Evolutionary conservation across 2,888 invertebrate genomes (phyloP).

Genomic region (Alloscopus bannaensis): DNA sequence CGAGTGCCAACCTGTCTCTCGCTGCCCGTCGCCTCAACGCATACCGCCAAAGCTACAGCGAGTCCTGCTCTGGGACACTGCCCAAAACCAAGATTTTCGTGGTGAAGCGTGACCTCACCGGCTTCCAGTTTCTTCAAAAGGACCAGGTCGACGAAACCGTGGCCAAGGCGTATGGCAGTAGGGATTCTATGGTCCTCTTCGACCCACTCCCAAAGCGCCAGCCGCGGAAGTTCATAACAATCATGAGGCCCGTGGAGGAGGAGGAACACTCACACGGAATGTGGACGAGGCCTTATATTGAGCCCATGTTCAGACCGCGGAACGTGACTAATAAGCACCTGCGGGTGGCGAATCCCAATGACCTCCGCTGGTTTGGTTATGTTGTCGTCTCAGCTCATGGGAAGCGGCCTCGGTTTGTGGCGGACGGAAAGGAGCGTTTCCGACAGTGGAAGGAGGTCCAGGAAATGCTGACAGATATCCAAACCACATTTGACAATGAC

Average conservation of each 20-base stretch:
- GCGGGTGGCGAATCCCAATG: slow-evolving; percentile 55
- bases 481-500: too few relatives aligned
- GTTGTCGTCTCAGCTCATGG: slow-evolving; percentile 58
- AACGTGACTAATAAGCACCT: slow-evolving; percentile 64
- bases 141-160: slow-evolving; percentile 51
- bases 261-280: slow-evolving; percentile 64
- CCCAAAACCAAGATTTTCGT: slow-evolving; percentile 68
- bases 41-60: slow-evolving; percentile 20
- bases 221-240: slow-evolving; percentile 63
- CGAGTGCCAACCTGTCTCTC: slow-evolving; percentile 51
- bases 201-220: slow-evolving; percentile 59
- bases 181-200: slow-evolving; percentile 56
- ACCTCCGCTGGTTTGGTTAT: slow-evolving; percentile 70
- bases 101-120: slow-evolving; percentile 66
- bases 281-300: slow-evolving; percentile 68
- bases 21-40: slow-evolving; percentile 44
- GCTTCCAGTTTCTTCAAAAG: slow-evolving; percentile 65
- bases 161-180: slow-evolving; percentile 50
- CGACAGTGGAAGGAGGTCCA: neutral
- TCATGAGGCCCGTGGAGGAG: slow-evolving; percentile 65
- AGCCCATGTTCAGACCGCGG: slow-evolving; percentile 68
- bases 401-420: slow-evolving; percentile 58
- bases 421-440: slow-evolving; percentile 40
- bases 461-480: too few relatives aligned
- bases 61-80: slow-evolving; percentile 23